Base-by-base conservation (phyloP, 2,797 vertebrate species). In the Danio jaintianensis region DNA sequence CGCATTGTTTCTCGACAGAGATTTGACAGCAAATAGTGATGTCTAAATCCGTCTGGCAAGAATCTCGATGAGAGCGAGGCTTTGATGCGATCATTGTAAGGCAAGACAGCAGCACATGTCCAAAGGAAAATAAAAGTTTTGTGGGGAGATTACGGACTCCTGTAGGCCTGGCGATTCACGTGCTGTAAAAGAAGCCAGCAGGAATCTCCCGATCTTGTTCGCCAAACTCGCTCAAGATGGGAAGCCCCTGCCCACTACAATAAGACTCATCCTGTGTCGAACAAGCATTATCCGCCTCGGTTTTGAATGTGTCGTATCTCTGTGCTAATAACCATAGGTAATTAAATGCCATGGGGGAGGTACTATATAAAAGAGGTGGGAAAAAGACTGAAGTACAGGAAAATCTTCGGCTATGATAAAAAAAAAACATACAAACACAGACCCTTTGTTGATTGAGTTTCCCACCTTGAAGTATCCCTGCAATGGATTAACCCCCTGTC, bases 141-240 rank as follows among this genome's bases (percentile, higher is more conserved):
- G 82, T 86, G 56, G 61, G 59, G 76, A 91, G 93, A 94, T 95
- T 94, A 95, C 85, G 88, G 92, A 92, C 93, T 94, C 93, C 93
- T 91, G 91, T 92, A 90, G 93, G 90, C 89, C 87, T 82, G 4
- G 87, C 87, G 76, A 94, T 94, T 94, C 93, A 93, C 87, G 52
- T 53, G 74, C 89, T 85, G 91, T 91, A 90, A 93, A 94, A 92
- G 90, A 89, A 93, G 92, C 92, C 93, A 93, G 93, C 93, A 90
- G 92, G 93, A 92, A 82, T 81, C 89, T 88, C 84, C 88, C 90
- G 85, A 94, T 91, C 89, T 66, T 91, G 87, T 85, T 85, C 84
- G 70, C 43, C 80, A 47, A 72, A 86, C 84, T 85, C 84, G 0
- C 82, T 88, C 86, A 89, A 92, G 87, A 92, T 89, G 87, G 89